Base-by-base conservation (phyloP, 2,113 vertebrate species). In the Hippocampus barbouri region DNA sequence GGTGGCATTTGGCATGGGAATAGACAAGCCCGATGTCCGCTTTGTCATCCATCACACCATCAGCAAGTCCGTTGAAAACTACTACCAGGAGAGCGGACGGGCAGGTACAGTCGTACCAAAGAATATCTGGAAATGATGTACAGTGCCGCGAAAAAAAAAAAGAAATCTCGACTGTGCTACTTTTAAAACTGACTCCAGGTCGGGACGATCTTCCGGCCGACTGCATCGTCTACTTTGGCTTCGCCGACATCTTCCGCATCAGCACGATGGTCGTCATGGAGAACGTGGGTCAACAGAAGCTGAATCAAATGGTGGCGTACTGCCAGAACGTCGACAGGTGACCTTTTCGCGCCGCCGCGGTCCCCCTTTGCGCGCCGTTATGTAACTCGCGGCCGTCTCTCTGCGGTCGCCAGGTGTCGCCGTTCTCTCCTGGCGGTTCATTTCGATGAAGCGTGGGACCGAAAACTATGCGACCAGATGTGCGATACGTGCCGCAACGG, bases 191-290 rank as follows among this genome's bases (percentile, higher is more conserved):
- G 6, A 72, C 69, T 87, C 21, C 83, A 98, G 97, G 97, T 47
- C 91, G 97, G 80, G 96, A 99, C 71, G 95, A 97, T 83, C 66
- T 49, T 63, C 94, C 92, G 49, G 96, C 97, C 10, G 96, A 99
- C 77, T 99, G 97, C 73, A 93, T 99, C 71, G 87, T 98, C 57
- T 99, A 95, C 86, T 98, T 92, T 0, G 94, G 96, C 27, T 99
- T 98, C 78, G 86, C 93, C 23, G 97, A 99, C 70, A 94, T 99
- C 88, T 99, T 99, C 88, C 90, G 96, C 86, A 90, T 97, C 81
- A 98, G 96, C 81, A 92, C 94, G 27, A 98, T 99, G 97, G 97
- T 99, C 45, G 95, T 98, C 71, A 99, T 99, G 97, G 97, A 99
- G 85, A 98, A 95, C 1, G 95, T 96, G 0, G 97, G 97, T 15